Conservation (phyloP, 2,888 invertebrate species). For the Protophormia terraenovae region DNA sequence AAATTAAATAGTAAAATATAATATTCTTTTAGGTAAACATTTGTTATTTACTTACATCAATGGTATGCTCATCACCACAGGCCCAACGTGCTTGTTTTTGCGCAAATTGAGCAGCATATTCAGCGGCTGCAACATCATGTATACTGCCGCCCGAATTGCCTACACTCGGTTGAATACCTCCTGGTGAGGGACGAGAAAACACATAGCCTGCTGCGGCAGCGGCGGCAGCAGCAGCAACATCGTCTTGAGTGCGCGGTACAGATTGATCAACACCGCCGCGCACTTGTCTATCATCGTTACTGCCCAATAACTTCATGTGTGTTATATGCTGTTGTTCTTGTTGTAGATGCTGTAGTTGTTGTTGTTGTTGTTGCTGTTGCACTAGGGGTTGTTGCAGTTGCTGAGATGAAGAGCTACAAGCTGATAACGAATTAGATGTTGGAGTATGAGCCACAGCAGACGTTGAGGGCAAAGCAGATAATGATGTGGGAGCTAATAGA, state of each 20-base stretch:
- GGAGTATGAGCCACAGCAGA: conserved; percentile 78
- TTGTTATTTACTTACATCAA: conserved; percentile 92
- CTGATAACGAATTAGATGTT: conserved; percentile 38
- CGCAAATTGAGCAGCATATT: conserved; percentile 87
- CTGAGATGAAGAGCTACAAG: conserved; percentile 59
- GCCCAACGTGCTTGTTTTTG: conserved; percentile 91
- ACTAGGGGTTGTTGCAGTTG: conserved; percentile 71
- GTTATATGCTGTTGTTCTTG: conserved; percentile 75
- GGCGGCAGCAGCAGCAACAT: conserved; percentile 78
- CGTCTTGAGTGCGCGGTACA: conserved; percentile 85
- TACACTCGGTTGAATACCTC: conserved; percentile 69
- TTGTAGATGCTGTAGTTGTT: conserved; percentile 70
- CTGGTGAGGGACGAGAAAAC: conserved; percentile 82
- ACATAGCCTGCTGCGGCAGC: conserved; percentile 94
- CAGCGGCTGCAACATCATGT: conserved; percentile 85
- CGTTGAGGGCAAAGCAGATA: conserved; percentile 80
- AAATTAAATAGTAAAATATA: no score
- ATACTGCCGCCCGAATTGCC: conserved; percentile 67
- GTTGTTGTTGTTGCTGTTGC: conserved; percentile 71
- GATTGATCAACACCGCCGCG: conserved; percentile 78
- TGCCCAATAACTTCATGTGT: conserved; percentile 90
- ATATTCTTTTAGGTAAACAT: no score
- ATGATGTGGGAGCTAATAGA: conserved; percentile 81
- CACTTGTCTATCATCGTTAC: conserved; percentile 86
- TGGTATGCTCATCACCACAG: conserved; percentile 92